Conservation (phyloP, 1,140 invertebrate genomes). For the Galendromus occidentalis region DNA sequence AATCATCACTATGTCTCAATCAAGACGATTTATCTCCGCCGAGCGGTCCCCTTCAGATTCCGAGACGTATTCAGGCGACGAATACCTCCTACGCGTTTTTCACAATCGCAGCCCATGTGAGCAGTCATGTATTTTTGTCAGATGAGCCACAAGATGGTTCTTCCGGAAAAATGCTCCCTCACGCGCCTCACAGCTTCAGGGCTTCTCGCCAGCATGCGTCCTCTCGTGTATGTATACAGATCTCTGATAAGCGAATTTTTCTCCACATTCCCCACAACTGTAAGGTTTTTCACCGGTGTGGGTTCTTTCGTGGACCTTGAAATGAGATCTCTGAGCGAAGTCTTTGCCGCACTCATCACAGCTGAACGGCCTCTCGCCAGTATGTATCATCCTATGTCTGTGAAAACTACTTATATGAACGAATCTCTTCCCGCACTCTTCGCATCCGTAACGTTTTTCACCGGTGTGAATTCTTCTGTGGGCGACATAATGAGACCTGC, state of each 20-base stretch:
- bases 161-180: conserved; percentile 13
- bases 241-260: not conserved
- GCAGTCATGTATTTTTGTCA: no score
- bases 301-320: conserved; percentile 13
- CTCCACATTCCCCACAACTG: conserved; percentile 16
- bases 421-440: conserved; percentile 14
- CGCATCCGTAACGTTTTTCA: conserved; percentile 13
- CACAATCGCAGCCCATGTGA: no score
- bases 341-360: conserved; percentile 28
- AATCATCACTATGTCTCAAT: no score
- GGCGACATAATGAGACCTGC: conserved; percentile 12
- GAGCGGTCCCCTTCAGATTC: no score
- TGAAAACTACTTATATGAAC: not conserved
- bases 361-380: conserved; percentile 28
- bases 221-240: not conserved
- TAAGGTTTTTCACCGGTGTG: no score
- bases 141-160: no score
- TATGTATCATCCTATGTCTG: not conserved
- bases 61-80: no score
- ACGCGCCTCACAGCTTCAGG: conserved; percentile 31
- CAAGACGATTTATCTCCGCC: no score
- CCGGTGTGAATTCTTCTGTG: conserved; percentile 16
- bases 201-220: conserved; percentile 25
- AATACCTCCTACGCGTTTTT: no score
- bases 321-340: conserved; percentile 15